Conservation (phyloP, 2,888 invertebrate genomes). For the Dryococelus australis region DNA sequence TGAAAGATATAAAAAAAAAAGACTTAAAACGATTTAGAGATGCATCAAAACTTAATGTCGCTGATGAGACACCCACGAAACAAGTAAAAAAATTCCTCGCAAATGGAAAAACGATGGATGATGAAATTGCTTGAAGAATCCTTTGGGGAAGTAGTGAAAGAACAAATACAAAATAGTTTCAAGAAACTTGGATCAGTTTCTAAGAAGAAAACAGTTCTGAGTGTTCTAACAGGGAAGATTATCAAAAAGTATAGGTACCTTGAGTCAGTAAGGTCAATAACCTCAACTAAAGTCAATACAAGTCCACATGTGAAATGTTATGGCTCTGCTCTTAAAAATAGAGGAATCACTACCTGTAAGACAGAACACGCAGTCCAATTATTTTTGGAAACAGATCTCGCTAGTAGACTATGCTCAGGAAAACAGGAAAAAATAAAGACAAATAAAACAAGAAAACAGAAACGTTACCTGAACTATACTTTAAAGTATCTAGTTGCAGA, state of each 20-base stretch:
- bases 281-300: neutral
- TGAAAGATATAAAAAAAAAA: neutral
- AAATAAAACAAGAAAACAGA: neutral
- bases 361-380: neutral
- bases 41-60: neutral
- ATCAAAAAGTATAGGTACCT: neutral
- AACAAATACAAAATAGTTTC: conserved; percentile 1
- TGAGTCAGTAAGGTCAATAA: conserved; percentile 10
- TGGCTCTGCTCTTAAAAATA: neutral
- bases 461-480: neutral
- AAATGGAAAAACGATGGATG: neutral
- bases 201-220: conserved; percentile 11
- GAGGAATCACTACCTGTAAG: neutral
- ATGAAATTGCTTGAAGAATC: neutral
- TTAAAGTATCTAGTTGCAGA: neutral
- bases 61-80: neutral
- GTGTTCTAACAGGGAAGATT: conserved; percentile 1
- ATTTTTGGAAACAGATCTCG: neutral
- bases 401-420: neutral
- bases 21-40: conserved; percentile 1
- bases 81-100: neutral
- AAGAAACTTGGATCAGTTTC: neutral
- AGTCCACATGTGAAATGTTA: no score
- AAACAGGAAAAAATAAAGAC: neutral
- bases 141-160: conserved; percentile 10